Evolutionary conservation across 2,113 vertebrate genomes (phyloP), one percentile per base, ranked within the genome.

Genomic region (Pyrgilauda ruficollis): DNA sequence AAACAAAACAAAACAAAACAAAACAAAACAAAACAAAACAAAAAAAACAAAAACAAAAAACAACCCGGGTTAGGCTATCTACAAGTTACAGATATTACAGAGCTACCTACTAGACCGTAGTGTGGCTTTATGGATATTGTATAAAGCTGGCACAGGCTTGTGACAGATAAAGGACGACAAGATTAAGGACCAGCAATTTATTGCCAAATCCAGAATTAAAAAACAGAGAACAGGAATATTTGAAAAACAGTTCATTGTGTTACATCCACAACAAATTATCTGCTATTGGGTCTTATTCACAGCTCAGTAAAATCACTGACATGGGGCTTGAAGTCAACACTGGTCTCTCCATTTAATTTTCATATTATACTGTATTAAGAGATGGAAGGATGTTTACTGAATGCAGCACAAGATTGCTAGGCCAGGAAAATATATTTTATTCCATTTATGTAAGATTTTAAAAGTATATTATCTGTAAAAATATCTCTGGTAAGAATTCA

Each of bases 171-270:
- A 93, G 37, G 55, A 90, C 78, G 31, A 72, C 37, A 70, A 75
- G 39, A 90, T 67, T 66, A 89, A 94, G 69, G 76, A 63, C 47
- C 55, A 95, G 49, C 2, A 73, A 67, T 76, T 75, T 49, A 33
- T 69, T 87, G n/a, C 50, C 89, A 95, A 93, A 76, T 84, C 37
- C n/a, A 72, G 74, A 94, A 90, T 41, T 41, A n/a, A 44, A 89
- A 90, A 87, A 6, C 17, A 59, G 61, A 86, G 37, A 92, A 87
- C 24, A 50, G 8, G n/a, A 39, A n/a, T 52, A 84, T 86, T 61
- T 94, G 63, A 94, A 88, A 93, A 79, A 73, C 33, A 93, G 28
- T 59, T 85, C 24, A 64, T 82, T 83, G 19, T 73, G 33, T 72
- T 39, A 21, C 73, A 59, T 43, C 43, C 87, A 17, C 23, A 94